These are phyloP conservation scores for Dasyornis broadbenti DNA, from an alignment of 2,113 vertebrate genomes.

Conservation along the genomic window DNA sequence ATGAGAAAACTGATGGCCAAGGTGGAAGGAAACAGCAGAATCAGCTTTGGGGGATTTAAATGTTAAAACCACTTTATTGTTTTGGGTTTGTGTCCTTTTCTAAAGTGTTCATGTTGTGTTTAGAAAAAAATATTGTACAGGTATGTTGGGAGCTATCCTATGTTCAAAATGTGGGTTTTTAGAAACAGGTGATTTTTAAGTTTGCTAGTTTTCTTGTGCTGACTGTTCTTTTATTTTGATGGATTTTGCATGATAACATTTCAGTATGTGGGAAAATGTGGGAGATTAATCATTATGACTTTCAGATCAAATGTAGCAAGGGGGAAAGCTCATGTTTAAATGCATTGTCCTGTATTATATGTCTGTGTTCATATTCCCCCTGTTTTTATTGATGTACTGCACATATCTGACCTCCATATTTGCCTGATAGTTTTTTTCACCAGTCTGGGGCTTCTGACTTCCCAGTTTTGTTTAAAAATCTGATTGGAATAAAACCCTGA, in stretches of 20 bases:
- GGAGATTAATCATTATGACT: neutral
- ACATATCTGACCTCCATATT: neutral
- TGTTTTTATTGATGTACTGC: slow-evolving; percentile 37
- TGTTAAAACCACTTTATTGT: neutral
- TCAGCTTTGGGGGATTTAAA: slow-evolving; percentile 33
- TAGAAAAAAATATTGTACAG: neutral
- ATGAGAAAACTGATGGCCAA: neutral
- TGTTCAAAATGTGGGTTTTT: neutral
- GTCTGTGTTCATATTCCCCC: slow-evolving; percentile 35
- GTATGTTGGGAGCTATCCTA: neutral
- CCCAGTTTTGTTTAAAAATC: neutral
- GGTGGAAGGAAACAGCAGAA: neutral
- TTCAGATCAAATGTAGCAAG: neutral
- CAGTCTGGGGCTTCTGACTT: neutral
- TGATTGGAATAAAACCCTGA: neutral
- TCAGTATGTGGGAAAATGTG: neutral
- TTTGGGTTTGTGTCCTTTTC: neutral
- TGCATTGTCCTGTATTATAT: slow-evolving; percentile 53
- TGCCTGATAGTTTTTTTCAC: neutral
- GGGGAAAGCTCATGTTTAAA: slow-evolving; percentile 28
- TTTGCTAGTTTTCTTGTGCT: neutral
- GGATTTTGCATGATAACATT: slow-evolving; percentile 2
- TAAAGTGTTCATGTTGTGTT: neutral
- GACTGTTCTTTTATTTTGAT: neutral
- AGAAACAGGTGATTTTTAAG: neutral